Conservation (phyloP, 2,113 vertebrate species). For the Meles meles region DNA sequence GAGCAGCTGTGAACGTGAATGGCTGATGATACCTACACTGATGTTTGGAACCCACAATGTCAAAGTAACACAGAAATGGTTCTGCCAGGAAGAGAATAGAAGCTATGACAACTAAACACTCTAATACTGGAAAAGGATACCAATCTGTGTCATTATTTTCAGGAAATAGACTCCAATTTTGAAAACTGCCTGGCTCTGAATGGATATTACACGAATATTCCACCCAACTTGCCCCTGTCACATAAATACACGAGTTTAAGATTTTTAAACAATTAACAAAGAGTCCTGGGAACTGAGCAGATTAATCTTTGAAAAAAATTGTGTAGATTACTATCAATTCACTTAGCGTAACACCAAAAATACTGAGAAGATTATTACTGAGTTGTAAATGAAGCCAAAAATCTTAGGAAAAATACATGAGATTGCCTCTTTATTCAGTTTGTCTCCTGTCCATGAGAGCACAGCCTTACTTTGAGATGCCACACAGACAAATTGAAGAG, state of each 20-base stretch:
- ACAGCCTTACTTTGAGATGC: not conserved
- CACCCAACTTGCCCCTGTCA: not conserved
- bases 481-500: not conserved
- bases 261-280: not conserved
- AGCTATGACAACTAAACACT: not conserved
- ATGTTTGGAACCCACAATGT: not conserved
- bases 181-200: not conserved
- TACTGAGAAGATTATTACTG: not conserved
- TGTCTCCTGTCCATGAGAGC: not conserved
- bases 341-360: not conserved
- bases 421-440: not conserved
- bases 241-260: not conserved
- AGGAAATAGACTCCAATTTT: not conserved
- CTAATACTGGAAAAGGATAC: not conserved
- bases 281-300: not conserved
- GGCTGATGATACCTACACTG: not conserved
- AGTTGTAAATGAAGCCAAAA: not conserved
- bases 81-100: not conserved
- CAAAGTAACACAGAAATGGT: not conserved
- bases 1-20: not conserved
- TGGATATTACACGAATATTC: not conserved
- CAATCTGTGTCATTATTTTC: not conserved
- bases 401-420: not conserved
- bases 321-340: not conserved
- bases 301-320: not conserved